Conservation (phyloP, 2,797 vertebrate species). For the Hippoglossus hippoglossus region DNA sequence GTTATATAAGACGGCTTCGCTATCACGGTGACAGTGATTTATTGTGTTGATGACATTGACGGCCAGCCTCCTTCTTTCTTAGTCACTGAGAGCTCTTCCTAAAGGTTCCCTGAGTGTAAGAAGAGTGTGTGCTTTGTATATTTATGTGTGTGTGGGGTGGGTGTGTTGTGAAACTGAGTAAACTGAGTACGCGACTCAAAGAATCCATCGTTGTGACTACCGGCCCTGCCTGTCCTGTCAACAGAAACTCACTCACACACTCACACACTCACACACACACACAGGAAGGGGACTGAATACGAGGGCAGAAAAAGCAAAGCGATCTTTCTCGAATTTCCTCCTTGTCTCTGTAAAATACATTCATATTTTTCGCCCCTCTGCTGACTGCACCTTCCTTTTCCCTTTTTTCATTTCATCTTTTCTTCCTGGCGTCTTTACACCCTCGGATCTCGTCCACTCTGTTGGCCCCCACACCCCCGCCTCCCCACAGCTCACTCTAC, state of each 20-base stretch:
- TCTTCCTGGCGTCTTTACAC: conserved; percentile 35
- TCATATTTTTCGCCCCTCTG: conserved; percentile 20
- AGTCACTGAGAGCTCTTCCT: conserved; percentile 34
- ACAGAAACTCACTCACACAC: conserved; percentile 22
- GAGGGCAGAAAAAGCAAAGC: conserved; percentile 24
- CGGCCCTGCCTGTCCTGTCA: conserved; percentile 60
- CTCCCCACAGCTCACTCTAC: conserved; percentile 7
- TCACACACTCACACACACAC: conserved; percentile 16
- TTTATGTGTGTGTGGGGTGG: background rate
- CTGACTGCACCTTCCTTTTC: conserved; percentile 48
- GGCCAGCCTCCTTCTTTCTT: conserved; percentile 40
- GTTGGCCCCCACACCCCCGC: background rate
- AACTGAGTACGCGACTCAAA: conserved; percentile 46
- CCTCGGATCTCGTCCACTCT: conserved; percentile 24
- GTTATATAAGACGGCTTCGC: conserved; percentile 54
- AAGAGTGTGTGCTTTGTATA: conserved; percentile 17
- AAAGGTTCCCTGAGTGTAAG: conserved; percentile 31
- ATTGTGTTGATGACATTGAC: conserved; percentile 58
- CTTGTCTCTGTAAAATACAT: conserved; percentile 36
- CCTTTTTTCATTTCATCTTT: conserved; percentile 38
- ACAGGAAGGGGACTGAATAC: conserved; percentile 8
- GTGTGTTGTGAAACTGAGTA: conserved; percentile 1
- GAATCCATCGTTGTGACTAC: conserved; percentile 68
- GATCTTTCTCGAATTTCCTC: conserved; percentile 34
- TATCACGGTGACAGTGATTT: conserved; percentile 48